Percentiles rank a stretch among this genome's conserved stretches.
Conservation (phyloP, 1,140 invertebrate genomes). For the Samia ricini region DNA sequence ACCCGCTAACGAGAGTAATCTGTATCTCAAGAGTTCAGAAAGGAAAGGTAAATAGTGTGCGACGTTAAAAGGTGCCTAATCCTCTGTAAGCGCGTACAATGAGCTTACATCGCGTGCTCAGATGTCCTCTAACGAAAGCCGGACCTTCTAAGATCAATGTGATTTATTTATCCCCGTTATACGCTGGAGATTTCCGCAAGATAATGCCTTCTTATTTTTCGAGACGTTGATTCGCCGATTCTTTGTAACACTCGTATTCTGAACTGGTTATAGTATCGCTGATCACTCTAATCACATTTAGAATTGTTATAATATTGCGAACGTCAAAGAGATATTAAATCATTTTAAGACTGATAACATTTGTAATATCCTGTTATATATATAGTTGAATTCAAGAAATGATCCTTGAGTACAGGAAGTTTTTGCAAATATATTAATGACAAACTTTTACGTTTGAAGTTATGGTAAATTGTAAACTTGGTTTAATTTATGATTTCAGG, state of each 20-base stretch:
- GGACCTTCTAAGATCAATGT: slow-evolving; percentile 57
- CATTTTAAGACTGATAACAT: too few relatives aligned
- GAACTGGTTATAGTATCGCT: background rate
- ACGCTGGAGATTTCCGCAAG: slow-evolving; percentile 33
- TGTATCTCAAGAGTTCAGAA: slow-evolving; percentile 29
- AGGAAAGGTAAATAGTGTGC: slow-evolving; percentile 59
- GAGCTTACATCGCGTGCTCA: slow-evolving; percentile 57
- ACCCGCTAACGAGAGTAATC: slow-evolving; percentile 39
- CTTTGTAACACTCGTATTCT: slow-evolving; percentile 21
- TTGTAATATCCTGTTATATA: too few relatives aligned
- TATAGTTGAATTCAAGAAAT: too few relatives aligned
- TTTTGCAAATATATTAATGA: too few relatives aligned
- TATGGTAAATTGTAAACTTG: too few relatives aligned
- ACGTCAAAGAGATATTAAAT: too few relatives aligned
- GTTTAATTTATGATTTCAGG: too few relatives aligned
- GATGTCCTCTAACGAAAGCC: slow-evolving; percentile 50
- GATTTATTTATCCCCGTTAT: slow-evolving; percentile 38
- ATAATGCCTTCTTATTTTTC: slow-evolving; percentile 39
- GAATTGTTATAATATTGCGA: too few relatives aligned
- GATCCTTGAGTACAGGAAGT: too few relatives aligned
- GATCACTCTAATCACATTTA: too few relatives aligned
- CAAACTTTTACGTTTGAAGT: too few relatives aligned
- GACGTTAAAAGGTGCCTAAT: slow-evolving; percentile 68
- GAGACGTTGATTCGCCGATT: slow-evolving; percentile 27
- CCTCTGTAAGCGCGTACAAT: slow-evolving; percentile 57